These are phyloP conservation scores for Harpagoxenus sublaevis DNA, from an alignment of 2,888 invertebrate genomes.

Conservation along the genomic window DNA sequence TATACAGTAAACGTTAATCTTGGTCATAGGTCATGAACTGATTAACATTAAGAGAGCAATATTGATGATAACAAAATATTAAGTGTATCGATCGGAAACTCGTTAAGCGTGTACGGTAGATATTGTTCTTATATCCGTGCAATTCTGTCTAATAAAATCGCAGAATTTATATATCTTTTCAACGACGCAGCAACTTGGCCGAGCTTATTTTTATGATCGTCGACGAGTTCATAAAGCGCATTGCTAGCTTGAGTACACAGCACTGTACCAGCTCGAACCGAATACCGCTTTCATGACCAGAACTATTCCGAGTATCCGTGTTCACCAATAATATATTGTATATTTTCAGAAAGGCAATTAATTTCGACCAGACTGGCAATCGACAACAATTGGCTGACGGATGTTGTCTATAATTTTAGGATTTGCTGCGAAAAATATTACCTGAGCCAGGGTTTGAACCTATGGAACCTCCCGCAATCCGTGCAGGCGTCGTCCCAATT, in stretches of 20 bases:
- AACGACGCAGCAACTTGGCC: conserved; percentile 12
- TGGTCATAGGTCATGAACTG: background rate
- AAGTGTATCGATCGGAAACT: background rate
- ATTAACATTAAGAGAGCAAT: background rate
- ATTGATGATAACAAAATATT: background rate
- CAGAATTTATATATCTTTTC: conserved; percentile 41
- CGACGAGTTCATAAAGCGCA: conserved; percentile 60
- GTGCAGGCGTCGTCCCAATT: no score
- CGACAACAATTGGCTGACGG: no score
- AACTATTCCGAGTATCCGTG: conserved; percentile 39
- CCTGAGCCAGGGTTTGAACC: no score
- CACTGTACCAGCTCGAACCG: conserved; percentile 5
- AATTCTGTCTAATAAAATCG: conserved; percentile 25
- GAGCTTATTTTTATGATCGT: conserved; percentile 63
- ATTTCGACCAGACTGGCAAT: no score
- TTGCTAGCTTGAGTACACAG: conserved; percentile 37
- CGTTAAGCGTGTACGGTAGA: background rate
- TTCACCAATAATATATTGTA: background rate
- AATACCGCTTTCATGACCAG: conserved; percentile 42
- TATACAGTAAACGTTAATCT: background rate
- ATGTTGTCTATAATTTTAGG: no score
- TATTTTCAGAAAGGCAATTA: no score
- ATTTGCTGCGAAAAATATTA: no score
- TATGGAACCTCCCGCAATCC: no score
- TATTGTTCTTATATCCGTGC: background rate